phyloP scores from a whole-genome alignment of 2,113 vertebrate genomes.

The Apteryx mantelli region DNA sequence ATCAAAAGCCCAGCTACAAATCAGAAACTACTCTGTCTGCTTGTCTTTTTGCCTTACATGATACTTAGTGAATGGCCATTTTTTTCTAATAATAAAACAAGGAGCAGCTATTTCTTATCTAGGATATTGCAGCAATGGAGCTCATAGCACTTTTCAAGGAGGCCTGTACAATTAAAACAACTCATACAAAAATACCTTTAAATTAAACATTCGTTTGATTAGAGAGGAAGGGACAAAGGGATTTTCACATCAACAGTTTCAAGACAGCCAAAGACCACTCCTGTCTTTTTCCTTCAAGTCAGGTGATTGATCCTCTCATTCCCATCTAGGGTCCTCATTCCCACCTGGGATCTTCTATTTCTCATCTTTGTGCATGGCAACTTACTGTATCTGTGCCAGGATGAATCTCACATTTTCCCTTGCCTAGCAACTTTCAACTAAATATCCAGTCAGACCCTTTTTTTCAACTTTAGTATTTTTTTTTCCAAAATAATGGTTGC shows the following conservation, averaged over 20 bases:
- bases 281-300: background rate
- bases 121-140: background rate
- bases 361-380: background rate
- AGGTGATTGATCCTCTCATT: background rate
- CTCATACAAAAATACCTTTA: background rate
- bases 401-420: background rate
- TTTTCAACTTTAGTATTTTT: background rate
- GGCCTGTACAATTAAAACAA: background rate
- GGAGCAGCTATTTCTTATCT: background rate
- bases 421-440: background rate
- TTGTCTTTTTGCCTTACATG: background rate
- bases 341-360: background rate
- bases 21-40: background rate
- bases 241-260: background rate
- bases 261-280: background rate
- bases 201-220: background rate
- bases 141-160: background rate
- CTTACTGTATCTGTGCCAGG: background rate
- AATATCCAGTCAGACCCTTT: background rate
- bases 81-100: background rate
- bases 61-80: background rate
- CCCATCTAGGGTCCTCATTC: background rate
- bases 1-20: background rate
- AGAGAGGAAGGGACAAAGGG: background rate
- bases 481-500: background rate